phyloP scores from a whole-genome alignment of 2,888 invertebrate species.

The Dastarcus helophoroides region DNA sequence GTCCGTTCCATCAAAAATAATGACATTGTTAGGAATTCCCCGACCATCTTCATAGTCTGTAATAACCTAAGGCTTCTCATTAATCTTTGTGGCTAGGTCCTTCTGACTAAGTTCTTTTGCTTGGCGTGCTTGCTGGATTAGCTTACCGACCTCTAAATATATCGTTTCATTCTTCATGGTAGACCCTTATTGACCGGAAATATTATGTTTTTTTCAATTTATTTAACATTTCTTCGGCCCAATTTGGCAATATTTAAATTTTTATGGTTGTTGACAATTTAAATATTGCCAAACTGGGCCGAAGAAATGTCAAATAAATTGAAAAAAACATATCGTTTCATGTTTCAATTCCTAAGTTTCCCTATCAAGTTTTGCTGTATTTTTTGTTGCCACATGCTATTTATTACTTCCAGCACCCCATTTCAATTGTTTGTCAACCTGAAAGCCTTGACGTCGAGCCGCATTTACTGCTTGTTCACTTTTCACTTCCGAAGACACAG shows the following conservation, averaged over 20 bases:
- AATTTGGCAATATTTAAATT: too few species aligned
- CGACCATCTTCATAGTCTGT: constrained; percentile 96
- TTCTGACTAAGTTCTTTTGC: constrained; percentile 92
- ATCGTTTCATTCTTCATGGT: constrained; percentile 85
- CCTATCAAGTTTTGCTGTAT: constrained; percentile 93
- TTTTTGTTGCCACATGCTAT: constrained; percentile 92
- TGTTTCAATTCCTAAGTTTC: constrained; percentile 97
- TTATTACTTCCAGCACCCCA: constrained; percentile 96
- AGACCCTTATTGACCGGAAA: too few species aligned
- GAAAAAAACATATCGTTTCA: too few species aligned
- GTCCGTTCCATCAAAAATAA: too few species aligned
- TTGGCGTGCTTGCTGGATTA: constrained; percentile 94
- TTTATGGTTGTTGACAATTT: too few species aligned
- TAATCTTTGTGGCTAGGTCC: constrained; percentile 95
- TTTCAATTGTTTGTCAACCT: constrained; percentile 92
- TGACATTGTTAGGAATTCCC: constrained; percentile 94
- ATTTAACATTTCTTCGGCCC: too few species aligned
- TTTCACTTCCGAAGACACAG: too few species aligned
- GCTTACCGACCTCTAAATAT: constrained; percentile 76
- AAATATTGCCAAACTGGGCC: too few species aligned
- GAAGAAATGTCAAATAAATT: too few species aligned
- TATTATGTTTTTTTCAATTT: too few species aligned
- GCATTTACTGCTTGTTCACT: constrained; percentile 87
- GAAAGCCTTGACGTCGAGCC: constrained; percentile 83
- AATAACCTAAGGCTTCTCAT: constrained; percentile 94